These are phyloP conservation scores for Python bivittatus DNA, from an alignment of 2,113 vertebrate genomes.

Conservation along the genomic window DNA sequence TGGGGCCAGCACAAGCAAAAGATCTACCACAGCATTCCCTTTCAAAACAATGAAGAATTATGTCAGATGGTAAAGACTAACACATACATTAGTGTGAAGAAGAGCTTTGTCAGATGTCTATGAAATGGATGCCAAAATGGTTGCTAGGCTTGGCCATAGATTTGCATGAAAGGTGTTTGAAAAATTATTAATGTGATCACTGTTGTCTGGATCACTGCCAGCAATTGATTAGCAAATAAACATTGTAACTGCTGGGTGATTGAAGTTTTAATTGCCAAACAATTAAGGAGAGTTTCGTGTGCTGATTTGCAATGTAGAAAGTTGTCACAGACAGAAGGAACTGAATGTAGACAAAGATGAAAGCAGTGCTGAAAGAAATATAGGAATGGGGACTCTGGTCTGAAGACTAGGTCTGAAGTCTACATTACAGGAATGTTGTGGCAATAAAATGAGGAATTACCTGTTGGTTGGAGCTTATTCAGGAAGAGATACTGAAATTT, in stretches of 20 bases:
- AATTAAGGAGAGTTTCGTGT: conserved; percentile 47
- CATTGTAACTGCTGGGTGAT: conserved; percentile 45
- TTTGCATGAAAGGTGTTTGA: conserved; percentile 30
- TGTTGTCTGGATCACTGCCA: conserved; percentile 53
- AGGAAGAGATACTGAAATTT: too few relatives aligned
- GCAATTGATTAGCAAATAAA: conserved; percentile 58
- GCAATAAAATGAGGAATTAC: background rate
- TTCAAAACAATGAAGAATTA: background rate
- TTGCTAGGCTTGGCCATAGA: background rate
- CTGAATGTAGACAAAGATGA: background rate
- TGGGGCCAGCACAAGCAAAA: background rate
- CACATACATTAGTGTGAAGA: background rate
- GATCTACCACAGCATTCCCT: background rate
- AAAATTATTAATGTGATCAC: conserved; percentile 52
- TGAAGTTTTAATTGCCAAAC: conserved; percentile 63
- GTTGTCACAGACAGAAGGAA: background rate
- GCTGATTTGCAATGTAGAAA: background rate
- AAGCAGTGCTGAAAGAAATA: background rate
- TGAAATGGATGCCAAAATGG: background rate
- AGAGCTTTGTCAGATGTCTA: too few relatives aligned
- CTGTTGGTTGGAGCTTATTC: background rate
- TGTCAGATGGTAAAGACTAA: background rate
- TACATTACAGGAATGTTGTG: background rate
- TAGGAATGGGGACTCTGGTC: background rate
- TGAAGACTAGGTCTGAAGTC: background rate